Evolutionary conservation across 2,113 vertebrate species (phyloP), one percentile per base, ranked within the genome.

Genomic region (Carassius carassius): DNA sequence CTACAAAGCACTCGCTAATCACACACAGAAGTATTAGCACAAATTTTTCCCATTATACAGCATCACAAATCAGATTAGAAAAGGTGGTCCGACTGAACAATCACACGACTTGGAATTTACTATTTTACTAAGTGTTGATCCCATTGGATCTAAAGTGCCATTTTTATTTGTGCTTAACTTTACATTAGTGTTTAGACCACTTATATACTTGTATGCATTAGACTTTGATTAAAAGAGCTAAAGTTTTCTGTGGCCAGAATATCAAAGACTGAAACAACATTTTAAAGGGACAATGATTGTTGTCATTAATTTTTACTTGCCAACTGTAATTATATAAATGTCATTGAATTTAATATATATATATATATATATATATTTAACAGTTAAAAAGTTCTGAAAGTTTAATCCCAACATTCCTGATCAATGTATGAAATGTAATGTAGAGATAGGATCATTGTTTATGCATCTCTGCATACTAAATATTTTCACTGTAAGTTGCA

Each of bases 11-110:
- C n/a, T 74, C 49, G 49, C 32, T 69, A 85, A 74, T n/a, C 87
- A 63, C 63, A 63, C 49, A 60, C 67, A n/a, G 14, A 63, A 23
- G 86, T 7, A 47, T 77, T 87, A 60, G 23, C 51, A 69, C 49
- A 82, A 70, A 67, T 76, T 35, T 17, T 79, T 73, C 47, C 75
- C 77, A 67, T 60, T 25, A 29, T 9, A 73, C 35, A 80, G 77
- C 37, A 87, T 74, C 51, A 82, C 75, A 85, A 69, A 81, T 29
- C 67, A 84, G 81, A 84, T 86, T 88, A 88, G 56, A 14, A n/a
- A 32, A 79, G 32, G 16, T 69, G 81, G 70, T 76, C 76, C 32
- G 12, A 76, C 62, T 84, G 80, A 87, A 47, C 14, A 77, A 83
- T 85, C 79, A 56, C 58, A 87, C 72, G 83, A 78, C 51, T 16